phyloP scores from a whole-genome alignment of 2,888 invertebrate species.

The Sycophila texana region DNA sequence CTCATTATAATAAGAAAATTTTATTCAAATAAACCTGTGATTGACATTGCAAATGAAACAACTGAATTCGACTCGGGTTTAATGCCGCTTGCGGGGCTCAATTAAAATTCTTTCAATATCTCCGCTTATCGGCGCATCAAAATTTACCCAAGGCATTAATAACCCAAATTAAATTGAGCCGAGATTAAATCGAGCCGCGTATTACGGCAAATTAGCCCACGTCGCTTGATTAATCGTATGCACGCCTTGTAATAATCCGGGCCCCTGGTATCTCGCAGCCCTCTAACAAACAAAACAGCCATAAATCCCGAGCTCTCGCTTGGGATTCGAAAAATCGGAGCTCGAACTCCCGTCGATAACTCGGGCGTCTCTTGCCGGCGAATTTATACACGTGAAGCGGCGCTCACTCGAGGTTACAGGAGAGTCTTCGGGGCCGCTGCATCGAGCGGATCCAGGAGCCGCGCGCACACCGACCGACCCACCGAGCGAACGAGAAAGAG shows the following conservation, averaged over 20 bases:
- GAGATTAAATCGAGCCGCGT: too few relatives aligned
- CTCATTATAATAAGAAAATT: too few relatives aligned
- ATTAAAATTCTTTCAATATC: too few relatives aligned
- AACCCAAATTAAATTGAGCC: too few relatives aligned
- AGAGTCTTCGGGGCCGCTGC: slow-evolving; percentile 11
- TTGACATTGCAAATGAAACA: too few relatives aligned
- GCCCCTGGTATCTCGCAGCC: background rate
- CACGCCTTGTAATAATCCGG: slow-evolving; percentile 2
- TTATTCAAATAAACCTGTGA: too few relatives aligned
- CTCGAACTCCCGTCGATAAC: slow-evolving; percentile 44
- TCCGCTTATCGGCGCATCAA: too few relatives aligned
- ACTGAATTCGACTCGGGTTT: too few relatives aligned
- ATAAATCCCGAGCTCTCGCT: slow-evolving; percentile 40
- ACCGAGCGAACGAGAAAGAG: background rate
- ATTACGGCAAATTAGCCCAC: background rate
- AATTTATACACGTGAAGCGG: background rate
- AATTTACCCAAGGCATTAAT: too few relatives aligned
- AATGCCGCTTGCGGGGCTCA: too few relatives aligned
- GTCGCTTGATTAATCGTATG: slow-evolving; percentile 16
- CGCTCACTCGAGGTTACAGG: slow-evolving; percentile 3
- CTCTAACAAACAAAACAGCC: slow-evolving; percentile 46
- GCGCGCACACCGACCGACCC: background rate
- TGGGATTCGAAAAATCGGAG: slow-evolving; percentile 12
- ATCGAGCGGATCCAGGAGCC: slow-evolving; percentile 33
- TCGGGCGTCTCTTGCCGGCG: slow-evolving; percentile 4